Evolutionary conservation across 2,113 vertebrate species (phyloP), one percentile per base, ranked within the genome.

Genomic region (Strigops habroptila): DNA sequence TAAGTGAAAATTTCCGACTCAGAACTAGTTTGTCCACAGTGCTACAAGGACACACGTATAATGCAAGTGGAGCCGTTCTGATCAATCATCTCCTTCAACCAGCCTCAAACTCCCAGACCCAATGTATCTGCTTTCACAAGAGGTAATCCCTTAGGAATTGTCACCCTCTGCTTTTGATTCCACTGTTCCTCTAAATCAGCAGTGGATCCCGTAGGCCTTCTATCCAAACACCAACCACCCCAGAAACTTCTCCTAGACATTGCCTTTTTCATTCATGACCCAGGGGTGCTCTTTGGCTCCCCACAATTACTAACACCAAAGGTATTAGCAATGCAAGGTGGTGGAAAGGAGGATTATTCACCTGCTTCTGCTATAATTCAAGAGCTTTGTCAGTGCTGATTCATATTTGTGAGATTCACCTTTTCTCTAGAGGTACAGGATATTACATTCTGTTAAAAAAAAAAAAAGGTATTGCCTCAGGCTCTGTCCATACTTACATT

Each of bases 331-430:
- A n/a, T 59, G 55, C 64, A 95, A 84, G 60, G 81, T 62, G 62
- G 77, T 81, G 73, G 76, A 81, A 88, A n/a, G 70, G 41, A 86
- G 39, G 52, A 78, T 91, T 93, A 93, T 39, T 95, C 81, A 92
- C 57, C 51, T 69, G 16, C 55, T 93, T 68, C 57, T 68, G 73
- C 43, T 71, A n/a, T 71, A 93, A 90, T 91, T 92, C 91, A 92
- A 92, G 73, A 39, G 59, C 70, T 91, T 87, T 25, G 30, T 76
- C 86, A 84, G 55, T 23, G 87, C 81, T 92, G 94, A 95, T 84
- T 94, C 94, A 92, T 2, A 0, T 84, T 92, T 92, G 73, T 81
- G 51, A 88, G 60, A 88, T 68, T 81, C 33, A 88, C 19, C 8
- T 92, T 77, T 63, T 77, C 73, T 90, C 80, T 63, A 62, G 80